phyloP scores from a whole-genome alignment of 2,888 invertebrate species.

The Eucriotettix oculatus region DNA sequence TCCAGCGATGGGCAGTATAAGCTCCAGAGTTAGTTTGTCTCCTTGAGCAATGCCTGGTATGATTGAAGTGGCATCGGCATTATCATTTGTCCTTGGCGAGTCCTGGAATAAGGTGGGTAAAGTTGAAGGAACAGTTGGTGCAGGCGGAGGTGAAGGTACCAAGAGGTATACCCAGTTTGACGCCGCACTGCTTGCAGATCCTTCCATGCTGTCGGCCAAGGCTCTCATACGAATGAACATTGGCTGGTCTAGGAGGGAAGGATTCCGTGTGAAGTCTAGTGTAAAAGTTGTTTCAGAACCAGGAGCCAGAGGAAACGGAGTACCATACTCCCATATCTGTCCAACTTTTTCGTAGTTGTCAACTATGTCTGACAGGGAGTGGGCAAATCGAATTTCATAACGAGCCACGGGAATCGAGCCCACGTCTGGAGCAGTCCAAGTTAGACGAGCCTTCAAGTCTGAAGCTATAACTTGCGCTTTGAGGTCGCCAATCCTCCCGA shows the following conservation, averaged over 20 bases:
- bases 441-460: constrained; percentile 31
- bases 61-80: constrained; percentile 19
- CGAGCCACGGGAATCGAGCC: constrained; percentile 29
- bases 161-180: constrained; percentile 37
- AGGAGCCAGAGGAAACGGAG: constrained; percentile 29
- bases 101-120: constrained; percentile 19
- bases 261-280: constrained; percentile 29
- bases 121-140: constrained; percentile 25
- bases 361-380: constrained; percentile 18
- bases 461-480: constrained; percentile 28
- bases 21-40: constrained; percentile 27
- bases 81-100: constrained; percentile 24
- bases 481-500: constrained; percentile 37
- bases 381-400: constrained; percentile 28
- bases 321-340: constrained; percentile 26
- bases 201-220: constrained; percentile 25
- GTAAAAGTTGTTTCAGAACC: constrained; percentile 35
- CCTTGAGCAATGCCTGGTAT: constrained; percentile 26
- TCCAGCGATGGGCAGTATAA: constrained; percentile 31
- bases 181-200: constrained; percentile 25
- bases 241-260: constrained; percentile 29
- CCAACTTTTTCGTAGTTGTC: constrained; percentile 30
- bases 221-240: constrained; percentile 36
- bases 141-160: constrained; percentile 33
- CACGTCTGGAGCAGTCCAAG: constrained; percentile 43